phyloP scores from a whole-genome alignment of 2,113 vertebrate species.

The Neodontobutis hainanensis region DNA sequence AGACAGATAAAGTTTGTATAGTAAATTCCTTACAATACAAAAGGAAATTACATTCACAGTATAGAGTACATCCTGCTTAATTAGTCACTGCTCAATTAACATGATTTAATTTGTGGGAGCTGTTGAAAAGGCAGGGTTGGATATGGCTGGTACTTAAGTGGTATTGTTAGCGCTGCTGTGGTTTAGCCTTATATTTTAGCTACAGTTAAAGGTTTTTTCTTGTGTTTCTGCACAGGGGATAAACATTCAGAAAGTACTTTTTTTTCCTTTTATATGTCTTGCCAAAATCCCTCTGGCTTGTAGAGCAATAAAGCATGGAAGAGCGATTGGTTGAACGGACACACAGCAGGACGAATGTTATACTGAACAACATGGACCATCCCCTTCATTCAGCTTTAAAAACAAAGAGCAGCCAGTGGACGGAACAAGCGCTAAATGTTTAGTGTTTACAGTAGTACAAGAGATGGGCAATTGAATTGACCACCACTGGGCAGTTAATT shows the following conservation, averaged over 20 bases:
- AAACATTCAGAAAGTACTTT: not conserved
- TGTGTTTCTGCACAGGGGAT: not conserved
- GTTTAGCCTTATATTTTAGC: not conserved
- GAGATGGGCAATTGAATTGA: no score
- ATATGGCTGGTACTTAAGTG: slow-evolving; percentile 12
- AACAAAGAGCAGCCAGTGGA: no score
- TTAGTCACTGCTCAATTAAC: slow-evolving; percentile 27
- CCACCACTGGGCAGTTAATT: no score
- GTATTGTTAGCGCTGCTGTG: slow-evolving; percentile 1
- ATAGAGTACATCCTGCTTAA: slow-evolving; percentile 1
- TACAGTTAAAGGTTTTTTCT: not conserved
- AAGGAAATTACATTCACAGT: slow-evolving; percentile 19
- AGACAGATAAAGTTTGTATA: no score
- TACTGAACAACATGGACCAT: no score
- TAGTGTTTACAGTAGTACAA: no score
- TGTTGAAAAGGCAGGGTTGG: slow-evolving; percentile 17
- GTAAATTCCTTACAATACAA: not conserved
- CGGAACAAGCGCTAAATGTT: no score
- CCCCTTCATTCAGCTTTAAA: no score
- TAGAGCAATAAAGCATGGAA: not conserved
- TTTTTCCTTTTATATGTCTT: not conserved
- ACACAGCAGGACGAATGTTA: no score
- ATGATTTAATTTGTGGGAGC: slow-evolving; percentile 40
- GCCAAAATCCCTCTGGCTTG: not conserved
- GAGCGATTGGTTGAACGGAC: no score